Base-by-base conservation (phyloP, 2,888 invertebrate genomes). In the Drosophila multiciliata region DNA sequence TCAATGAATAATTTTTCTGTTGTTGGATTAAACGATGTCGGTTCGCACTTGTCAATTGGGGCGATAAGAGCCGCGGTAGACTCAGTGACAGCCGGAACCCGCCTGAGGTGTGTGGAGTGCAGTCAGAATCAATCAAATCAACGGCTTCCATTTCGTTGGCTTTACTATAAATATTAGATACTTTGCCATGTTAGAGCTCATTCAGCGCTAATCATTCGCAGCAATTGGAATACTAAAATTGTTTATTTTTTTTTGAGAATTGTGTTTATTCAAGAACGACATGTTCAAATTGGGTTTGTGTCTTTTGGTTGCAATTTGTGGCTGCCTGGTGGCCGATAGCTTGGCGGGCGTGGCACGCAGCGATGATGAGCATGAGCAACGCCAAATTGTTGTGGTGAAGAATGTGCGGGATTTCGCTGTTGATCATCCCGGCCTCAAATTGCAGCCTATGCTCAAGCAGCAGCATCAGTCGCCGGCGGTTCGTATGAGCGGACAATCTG, bases 341-440 rank as follows among this genome's bases (percentile, higher is more conserved):
- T 53, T 71, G 36, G 83, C 86, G 3, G 85, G 73, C 0, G 60
- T 72, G 0, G 26, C 9, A 2, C 75, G 62, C 32, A 58, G 49
- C 26, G 45, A 20, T 29, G 49, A 66, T 42, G 23, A 61, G 15
- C 60, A 66, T 42, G 23, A 61, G 15, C 60, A 50, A 54, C 80
- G 80, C n/a, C 81, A 90, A 32, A 83, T 91, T 3, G 53, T 75
- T 9, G 76, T 91, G 20, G 87, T 92, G 6, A 80, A 89, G 73
- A 83, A 92, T 74, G 89, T 92, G 36, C 82, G 77, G 3, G 80
- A 82, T 3, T 92, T 90, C 42, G 80, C 77, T 2, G 83, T 75
- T 49, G 78, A 82, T 32, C 89, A 91, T 78, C 92, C 92, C 8
- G 88, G 88, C 1, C 33, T 91, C 6, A 61, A 79, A 26, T 58